phyloP scores from a whole-genome alignment of 2,888 invertebrate genomes.

The Amphipyra berbera region DNA sequence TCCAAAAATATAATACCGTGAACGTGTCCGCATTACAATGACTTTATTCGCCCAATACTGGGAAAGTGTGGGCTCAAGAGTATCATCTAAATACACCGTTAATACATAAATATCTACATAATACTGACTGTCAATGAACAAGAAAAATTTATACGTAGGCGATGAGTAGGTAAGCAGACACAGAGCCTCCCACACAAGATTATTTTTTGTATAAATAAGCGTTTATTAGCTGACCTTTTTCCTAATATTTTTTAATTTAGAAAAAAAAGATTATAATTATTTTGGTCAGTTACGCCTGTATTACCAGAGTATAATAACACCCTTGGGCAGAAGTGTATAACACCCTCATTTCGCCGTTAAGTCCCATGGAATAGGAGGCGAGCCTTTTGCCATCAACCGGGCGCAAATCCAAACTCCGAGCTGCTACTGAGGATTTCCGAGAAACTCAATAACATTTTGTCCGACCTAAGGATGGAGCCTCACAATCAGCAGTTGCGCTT shows the following conservation, averaged over 20 bases:
- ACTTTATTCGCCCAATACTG: constrained; percentile 8
- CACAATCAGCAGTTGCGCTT: too few species aligned
- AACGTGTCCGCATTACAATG: neutral
- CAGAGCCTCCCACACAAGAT: constrained; percentile 42
- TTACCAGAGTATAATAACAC: too few species aligned
- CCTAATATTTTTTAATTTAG: constrained; percentile 22
- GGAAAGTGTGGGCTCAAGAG: constrained; percentile 17
- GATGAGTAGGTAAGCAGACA: constrained; percentile 32
- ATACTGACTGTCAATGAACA: constrained; percentile 37
- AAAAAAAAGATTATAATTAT: constrained; percentile 20
- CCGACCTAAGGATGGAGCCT: too few species aligned
- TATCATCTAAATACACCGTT: constrained; percentile 37
- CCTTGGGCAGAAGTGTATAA: too few species aligned
- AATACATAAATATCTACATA: constrained; percentile 43
- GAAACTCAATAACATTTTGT: too few species aligned
- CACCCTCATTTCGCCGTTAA: too few species aligned
- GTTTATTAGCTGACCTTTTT: constrained; percentile 26
- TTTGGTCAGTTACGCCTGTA: constrained; percentile 21
- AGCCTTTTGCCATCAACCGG: too few species aligned
- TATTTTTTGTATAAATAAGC: constrained; percentile 35
- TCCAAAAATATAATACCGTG: neutral
- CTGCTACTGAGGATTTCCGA: too few species aligned
- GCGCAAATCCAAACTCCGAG: too few species aligned
- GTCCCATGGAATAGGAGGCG: too few species aligned
- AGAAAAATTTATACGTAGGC: constrained; percentile 52